Conservation (phyloP, 2,797 vertebrate genomes). For the Phrynocephalus guinanensis region DNA sequence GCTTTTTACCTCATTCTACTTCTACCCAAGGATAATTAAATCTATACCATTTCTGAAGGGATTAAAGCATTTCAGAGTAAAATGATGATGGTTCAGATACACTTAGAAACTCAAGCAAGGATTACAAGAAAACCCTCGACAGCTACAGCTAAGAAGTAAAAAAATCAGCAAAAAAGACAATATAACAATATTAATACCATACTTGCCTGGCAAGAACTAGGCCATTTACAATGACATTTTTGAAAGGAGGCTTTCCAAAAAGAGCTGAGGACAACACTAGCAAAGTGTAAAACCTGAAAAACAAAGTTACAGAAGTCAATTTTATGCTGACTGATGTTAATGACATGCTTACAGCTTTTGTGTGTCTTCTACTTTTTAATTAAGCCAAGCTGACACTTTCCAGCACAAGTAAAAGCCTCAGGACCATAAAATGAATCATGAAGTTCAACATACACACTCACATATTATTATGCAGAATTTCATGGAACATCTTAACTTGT, state of each 20-base stretch:
- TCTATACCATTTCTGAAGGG: neutral
- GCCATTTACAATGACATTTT: constrained; percentile 97
- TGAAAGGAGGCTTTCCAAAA: constrained; percentile 95
- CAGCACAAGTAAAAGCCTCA: neutral
- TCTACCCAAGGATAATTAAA: neutral
- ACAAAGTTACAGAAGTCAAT: neutral
- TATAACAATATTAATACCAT: constrained; percentile 4
- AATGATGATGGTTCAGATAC: neutral
- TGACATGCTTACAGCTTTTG: neutral
- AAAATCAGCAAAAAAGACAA: constrained; percentile 31
- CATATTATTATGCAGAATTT: neutral
- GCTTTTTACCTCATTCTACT: neutral
- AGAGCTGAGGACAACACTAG: constrained; percentile 95
- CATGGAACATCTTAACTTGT: neutral
- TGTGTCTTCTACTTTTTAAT: neutral
- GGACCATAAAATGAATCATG: neutral
- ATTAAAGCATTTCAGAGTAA: neutral
- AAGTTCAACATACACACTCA: neutral
- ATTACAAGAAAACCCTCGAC: constrained; percentile 25
- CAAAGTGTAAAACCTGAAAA: constrained; percentile 94
- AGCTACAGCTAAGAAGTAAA: neutral
- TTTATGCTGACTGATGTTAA: neutral
- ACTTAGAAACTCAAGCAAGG: neutral
- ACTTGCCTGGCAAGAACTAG: constrained; percentile 92
- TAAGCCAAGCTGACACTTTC: neutral